A percentile compares a stretch with the other conserved stretches of the same genome.
Conservation (phyloP, 2,888 invertebrate species). For the Argyresthia albistria region DNA sequence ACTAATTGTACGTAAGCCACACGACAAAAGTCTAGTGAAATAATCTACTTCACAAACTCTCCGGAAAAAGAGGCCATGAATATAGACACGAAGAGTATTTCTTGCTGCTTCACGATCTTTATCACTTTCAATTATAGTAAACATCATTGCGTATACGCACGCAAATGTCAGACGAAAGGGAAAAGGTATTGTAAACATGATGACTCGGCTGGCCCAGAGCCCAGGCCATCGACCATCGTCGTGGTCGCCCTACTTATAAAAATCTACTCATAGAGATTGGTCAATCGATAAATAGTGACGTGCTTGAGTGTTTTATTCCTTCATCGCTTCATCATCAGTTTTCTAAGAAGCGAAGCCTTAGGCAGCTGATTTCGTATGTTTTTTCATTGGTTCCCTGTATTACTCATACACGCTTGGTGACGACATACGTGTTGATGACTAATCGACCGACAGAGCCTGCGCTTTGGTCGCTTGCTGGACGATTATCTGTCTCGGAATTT, state of each 20-base stretch:
- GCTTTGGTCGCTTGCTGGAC: slow-evolving; percentile 29
- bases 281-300: slow-evolving; percentile 2
- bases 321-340: background rate
- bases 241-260: slow-evolving; percentile 3
- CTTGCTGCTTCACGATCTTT: background rate
- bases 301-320: background rate
- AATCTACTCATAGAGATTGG: slow-evolving; percentile 1
- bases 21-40: too few species aligned
- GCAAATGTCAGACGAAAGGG: slow-evolving; percentile 18
- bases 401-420: slow-evolving; percentile 59
- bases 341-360: background rate
- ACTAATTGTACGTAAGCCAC: too few species aligned
- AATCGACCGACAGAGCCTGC: slow-evolving; percentile 36
- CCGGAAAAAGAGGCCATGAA: too few species aligned
- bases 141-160: slow-evolving; percentile 11
- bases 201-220: slow-evolving; percentile 8
- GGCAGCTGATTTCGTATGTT: slow-evolving; percentile 13
- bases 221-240: background rate
- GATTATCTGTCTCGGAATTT: slow-evolving; percentile 34
- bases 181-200: slow-evolving; percentile 14
- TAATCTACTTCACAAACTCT: too few species aligned
- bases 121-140: slow-evolving; percentile 17
- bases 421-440: slow-evolving; percentile 48
- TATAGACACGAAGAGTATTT: background rate
- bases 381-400: slow-evolving; percentile 32